phyloP scores from a whole-genome alignment of 1,140 invertebrate species.

The Drosophila equinoxialis region DNA sequence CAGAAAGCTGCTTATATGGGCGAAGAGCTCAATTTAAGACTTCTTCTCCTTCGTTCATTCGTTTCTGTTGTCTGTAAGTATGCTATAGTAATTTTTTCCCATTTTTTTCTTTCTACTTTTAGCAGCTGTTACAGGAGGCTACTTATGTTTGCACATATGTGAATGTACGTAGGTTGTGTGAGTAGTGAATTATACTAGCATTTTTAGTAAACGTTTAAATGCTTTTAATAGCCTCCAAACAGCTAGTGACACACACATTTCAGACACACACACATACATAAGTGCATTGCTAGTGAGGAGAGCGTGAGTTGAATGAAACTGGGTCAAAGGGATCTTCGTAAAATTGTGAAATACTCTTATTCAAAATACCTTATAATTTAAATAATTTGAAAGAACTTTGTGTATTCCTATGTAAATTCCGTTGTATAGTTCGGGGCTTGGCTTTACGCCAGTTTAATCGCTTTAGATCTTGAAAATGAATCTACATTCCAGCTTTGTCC shows the following conservation, averaged over 20 bases:
- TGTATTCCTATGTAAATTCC: too few species aligned
- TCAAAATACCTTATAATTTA: too few species aligned
- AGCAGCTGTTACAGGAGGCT: constrained; percentile 46
- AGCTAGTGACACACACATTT: constrained; percentile 25
- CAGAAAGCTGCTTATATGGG: constrained; percentile 52
- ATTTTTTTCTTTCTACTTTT: background rate
- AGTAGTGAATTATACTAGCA: constrained; percentile 66
- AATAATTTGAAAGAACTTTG: too few species aligned
- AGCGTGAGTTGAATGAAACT: background rate
- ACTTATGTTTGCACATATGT: constrained; percentile 29
- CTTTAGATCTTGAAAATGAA: too few species aligned
- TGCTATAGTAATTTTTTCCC: constrained; percentile 11
- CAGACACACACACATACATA: constrained; percentile 11
- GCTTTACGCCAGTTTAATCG: too few species aligned
- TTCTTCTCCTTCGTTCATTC: constrained; percentile 1
- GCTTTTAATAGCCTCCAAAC: constrained; percentile 70
- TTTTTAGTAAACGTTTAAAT: constrained; percentile 77
- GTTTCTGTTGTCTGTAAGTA: background rate
- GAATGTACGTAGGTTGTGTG: constrained; percentile 26
- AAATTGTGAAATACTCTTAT: too few species aligned
- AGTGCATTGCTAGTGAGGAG: background rate
- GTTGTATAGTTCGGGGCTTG: too few species aligned
- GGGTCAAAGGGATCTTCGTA: too few species aligned
- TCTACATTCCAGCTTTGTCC: too few species aligned
- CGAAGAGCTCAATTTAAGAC: constrained; percentile 20